Evolutionary conservation across 2,113 vertebrate genomes (phyloP).

Genomic region (Dicerorhinus sumatrensis): DNA sequence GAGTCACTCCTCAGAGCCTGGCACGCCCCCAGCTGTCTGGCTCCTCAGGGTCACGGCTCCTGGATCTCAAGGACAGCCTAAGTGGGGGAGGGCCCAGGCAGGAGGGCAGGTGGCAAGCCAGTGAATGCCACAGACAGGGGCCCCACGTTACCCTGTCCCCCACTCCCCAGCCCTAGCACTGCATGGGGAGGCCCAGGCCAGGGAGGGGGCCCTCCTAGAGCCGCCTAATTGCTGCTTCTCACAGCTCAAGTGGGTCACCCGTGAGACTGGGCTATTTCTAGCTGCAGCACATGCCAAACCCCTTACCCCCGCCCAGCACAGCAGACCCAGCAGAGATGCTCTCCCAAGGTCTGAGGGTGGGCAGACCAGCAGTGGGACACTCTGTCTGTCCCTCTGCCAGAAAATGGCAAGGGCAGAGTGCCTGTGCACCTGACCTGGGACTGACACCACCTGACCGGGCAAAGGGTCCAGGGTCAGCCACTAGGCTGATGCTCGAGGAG

Average conservation of each 20-base stretch:
- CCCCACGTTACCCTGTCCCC: not conserved
- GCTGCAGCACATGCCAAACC: not conserved
- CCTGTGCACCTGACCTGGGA: not conserved
- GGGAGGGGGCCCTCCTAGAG: not conserved
- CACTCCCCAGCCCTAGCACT: not conserved
- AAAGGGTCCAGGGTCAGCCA: not conserved
- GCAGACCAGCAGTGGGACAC: not conserved
- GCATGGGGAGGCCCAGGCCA: rapidly evolving
- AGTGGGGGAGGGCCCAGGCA: too few species aligned
- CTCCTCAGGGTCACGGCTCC: not conserved
- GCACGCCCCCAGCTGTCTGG: not conserved
- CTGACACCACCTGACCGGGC: not conserved
- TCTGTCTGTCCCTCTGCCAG: not conserved
- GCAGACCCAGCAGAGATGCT: not conserved
- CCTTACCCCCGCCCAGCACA: not conserved
- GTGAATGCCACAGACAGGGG: not conserved
- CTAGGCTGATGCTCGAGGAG: not conserved
- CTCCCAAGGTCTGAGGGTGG: not conserved
- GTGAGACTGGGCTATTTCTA: not conserved
- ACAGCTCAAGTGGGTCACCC: not conserved
- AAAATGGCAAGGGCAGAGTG: not conserved
- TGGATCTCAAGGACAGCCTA: conserved; percentile 17
- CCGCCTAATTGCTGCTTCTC: not conserved
- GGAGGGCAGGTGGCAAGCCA: rapidly evolving
- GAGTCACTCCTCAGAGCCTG: conserved; percentile 42